A percentile compares a stretch with the other conserved stretches of the same genome.
Evolutionary conservation across 1,140 invertebrate genomes (phyloP).

Genomic region (Leptinotarsa lineolata): DNA sequence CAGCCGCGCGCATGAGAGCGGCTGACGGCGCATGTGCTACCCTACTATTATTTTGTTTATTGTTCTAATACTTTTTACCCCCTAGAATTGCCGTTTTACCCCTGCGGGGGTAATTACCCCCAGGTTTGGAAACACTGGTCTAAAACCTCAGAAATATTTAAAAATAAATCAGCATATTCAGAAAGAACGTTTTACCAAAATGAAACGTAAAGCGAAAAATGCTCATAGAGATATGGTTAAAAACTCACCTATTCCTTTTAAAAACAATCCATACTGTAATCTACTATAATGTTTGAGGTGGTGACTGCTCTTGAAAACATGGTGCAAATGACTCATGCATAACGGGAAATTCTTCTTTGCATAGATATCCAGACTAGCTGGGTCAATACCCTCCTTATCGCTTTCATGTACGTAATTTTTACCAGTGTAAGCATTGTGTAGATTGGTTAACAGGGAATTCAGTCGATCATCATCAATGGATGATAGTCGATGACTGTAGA

Average conservation of each 20-base stretch:
- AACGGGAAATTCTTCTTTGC: conserved; percentile 87
- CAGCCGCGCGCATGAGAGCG: too few species aligned
- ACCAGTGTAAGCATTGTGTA: conserved; percentile 82
- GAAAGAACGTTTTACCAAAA: too few species aligned
- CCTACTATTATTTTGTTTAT: too few species aligned
- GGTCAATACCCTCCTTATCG: conserved; percentile 47
- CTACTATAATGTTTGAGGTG: conserved; percentile 89
- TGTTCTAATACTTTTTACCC: too few species aligned
- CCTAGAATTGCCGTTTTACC: too few species aligned
- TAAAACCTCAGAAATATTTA: too few species aligned
- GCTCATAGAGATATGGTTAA: not conserved
- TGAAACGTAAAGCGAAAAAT: too few species aligned
- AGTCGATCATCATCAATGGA: conserved; percentile 81
- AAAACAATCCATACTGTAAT: conserved; percentile 90
- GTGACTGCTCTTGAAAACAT: conserved; percentile 74
- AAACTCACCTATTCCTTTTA: conserved; percentile 74
- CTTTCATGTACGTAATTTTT: conserved; percentile 66
- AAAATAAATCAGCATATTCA: too few species aligned
- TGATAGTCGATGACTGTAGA: conserved; percentile 63
- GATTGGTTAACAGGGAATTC: conserved; percentile 70
- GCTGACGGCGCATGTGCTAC: too few species aligned
- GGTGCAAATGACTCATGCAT: conserved; percentile 92
- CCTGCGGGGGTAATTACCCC: too few species aligned
- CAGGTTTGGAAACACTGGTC: too few species aligned
- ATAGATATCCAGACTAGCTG: conserved; percentile 69